phyloP scores from a whole-genome alignment of 2,888 invertebrate genomes.

The Heliconius cydno region DNA sequence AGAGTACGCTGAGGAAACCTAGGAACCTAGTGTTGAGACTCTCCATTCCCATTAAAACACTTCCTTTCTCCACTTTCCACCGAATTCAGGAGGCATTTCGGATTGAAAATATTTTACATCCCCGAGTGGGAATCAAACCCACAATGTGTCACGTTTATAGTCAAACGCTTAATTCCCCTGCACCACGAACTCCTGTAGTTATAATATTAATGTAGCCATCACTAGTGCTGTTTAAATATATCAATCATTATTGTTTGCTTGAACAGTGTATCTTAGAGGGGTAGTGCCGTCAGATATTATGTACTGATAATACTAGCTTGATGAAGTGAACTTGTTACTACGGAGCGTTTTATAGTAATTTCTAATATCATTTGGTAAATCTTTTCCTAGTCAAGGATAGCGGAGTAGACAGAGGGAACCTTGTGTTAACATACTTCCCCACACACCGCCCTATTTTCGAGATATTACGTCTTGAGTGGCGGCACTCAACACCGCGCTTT shows the following conservation, averaged over 20 bases:
- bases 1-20: no score
- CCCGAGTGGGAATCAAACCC: no score
- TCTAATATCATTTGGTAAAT: neutral
- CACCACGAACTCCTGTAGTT: neutral
- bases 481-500: neutral
- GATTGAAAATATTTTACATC: neutral
- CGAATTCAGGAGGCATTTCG: neutral
- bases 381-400: no score
- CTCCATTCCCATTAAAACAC: neutral
- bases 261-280: neutral
- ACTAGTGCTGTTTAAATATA: slow-evolving; percentile 6
- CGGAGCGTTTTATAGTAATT: neutral
- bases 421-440: no score
- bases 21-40: neutral
- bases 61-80: neutral
- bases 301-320: slow-evolving; percentile 7
- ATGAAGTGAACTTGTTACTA: neutral
- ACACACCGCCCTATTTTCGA: no score
- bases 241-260: slow-evolving; percentile 20
- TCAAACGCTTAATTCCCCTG: neutral
- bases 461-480: no score
- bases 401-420: no score
- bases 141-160: neutral
- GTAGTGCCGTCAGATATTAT: neutral
- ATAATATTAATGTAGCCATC: neutral